Percentiles rank a stretch among this genome's conserved stretches.
Evolutionary conservation across 2,888 invertebrate species (phyloP).

Genomic region (Dasysyrphus albostriatus): DNA sequence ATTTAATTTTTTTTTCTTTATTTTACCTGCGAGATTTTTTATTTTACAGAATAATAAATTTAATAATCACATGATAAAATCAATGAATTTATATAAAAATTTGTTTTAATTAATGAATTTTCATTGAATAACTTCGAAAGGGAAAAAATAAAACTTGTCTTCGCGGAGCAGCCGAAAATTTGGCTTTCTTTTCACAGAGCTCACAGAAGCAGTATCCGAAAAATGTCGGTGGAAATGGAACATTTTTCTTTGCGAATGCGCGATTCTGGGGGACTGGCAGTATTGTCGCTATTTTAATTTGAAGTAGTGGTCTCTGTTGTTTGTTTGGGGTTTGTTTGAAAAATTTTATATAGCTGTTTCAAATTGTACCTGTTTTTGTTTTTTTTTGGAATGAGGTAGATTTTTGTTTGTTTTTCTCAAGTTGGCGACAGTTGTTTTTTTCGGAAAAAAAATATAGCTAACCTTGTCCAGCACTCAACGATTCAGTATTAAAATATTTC

Average conservation of each 20-base stretch:
- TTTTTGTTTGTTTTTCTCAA: background rate
- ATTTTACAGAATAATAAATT: conserved; percentile 2
- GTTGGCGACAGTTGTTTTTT: conserved; percentile 27
- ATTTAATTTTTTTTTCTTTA: conserved; percentile 5
- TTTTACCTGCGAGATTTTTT: conserved; percentile 32
- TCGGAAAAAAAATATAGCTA: conserved; percentile 13
- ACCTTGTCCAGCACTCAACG: conserved; percentile 62
- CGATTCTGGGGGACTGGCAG: conserved; percentile 31
- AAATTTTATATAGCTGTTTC: background rate
- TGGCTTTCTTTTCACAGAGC: conserved; percentile 69
- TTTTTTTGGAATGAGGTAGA: conserved; percentile 14
- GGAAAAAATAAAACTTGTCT: conserved; percentile 22
- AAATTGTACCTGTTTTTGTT: conserved; percentile 27
- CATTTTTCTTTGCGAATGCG: conserved; percentile 27
- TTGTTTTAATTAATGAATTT: conserved; percentile 34
- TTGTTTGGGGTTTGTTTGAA: background rate
- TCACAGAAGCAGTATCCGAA: conserved; percentile 24
- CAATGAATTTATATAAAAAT: conserved; percentile 23
- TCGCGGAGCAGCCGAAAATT: conserved; percentile 60
- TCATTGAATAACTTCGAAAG: conserved; percentile 51
- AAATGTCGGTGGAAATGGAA: conserved; percentile 56
- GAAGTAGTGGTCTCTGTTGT: conserved; percentile 27
- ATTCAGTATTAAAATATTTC: conserved; percentile 2
- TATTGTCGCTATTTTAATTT: conserved; percentile 18
- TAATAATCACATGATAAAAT: conserved; percentile 54